A percentile compares a stretch with the other conserved stretches of the same genome.
These are phyloP conservation scores for Leptothorax acervorum DNA, from an alignment of 2,888 invertebrate species.

Conservation along the genomic window DNA sequence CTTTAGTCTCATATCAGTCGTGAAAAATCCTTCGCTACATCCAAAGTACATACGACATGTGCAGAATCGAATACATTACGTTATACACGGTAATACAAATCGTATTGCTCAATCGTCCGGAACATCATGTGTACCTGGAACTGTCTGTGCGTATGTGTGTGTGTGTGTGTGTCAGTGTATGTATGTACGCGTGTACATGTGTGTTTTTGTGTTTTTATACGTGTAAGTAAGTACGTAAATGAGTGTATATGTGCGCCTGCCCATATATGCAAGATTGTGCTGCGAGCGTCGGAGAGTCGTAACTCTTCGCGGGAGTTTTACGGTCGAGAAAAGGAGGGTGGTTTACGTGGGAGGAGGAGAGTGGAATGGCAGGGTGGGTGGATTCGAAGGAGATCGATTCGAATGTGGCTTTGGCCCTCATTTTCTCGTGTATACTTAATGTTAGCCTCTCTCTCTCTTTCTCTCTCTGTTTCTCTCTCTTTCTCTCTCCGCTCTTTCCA, in stretches of 20 bases:
- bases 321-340: constrained; percentile 60
- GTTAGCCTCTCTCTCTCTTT: neutral
- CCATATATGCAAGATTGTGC: constrained; percentile 33
- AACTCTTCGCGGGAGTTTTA: constrained; percentile 63
- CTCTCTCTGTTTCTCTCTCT: neutral
- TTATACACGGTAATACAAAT: constrained; percentile 77
- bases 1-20: constrained; percentile 78
- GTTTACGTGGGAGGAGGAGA: constrained; percentile 10
- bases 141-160: constrained; percentile 37
- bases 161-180: neutral
- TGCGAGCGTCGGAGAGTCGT: constrained; percentile 57
- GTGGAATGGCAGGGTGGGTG: constrained; percentile 19
- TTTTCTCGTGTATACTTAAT: constrained; percentile 45
- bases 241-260: constrained; percentile 49
- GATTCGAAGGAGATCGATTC: constrained; percentile 70
- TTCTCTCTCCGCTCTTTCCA: neutral
- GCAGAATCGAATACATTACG: constrained; percentile 77
- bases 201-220: neutral
- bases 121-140: constrained; percentile 72
- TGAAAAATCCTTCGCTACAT: constrained; percentile 78
- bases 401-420: constrained; percentile 43
- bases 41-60: constrained; percentile 77
- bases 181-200: constrained; percentile 2
- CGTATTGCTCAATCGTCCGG: constrained; percentile 77
- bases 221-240: constrained; percentile 33